Evolutionary conservation across 1,140 invertebrate genomes (phyloP).

Genomic region (Leptestheria dahalacensis): DNA sequence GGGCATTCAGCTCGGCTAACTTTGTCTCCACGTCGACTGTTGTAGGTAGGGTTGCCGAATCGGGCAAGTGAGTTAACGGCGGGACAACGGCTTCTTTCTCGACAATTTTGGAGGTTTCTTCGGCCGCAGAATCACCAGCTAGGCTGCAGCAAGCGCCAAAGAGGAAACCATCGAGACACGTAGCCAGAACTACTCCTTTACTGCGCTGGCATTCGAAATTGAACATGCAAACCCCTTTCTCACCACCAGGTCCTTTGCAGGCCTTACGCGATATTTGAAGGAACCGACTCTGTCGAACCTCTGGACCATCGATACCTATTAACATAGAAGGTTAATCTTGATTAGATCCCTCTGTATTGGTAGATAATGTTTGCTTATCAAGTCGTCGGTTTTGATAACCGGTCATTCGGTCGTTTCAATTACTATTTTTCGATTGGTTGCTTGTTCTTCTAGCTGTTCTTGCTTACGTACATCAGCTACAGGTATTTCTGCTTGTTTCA

Average conservation of each 20-base stretch:
- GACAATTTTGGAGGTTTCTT: neutral
- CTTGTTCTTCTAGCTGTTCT: no score
- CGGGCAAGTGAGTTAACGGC: no score
- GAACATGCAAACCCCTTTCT: constrained; percentile 73
- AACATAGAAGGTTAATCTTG: no score
- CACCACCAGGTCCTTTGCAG: constrained; percentile 28
- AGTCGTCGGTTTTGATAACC: no score
- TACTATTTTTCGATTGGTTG: no score
- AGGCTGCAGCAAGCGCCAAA: constrained; percentile 68
- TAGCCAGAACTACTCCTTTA: constrained; percentile 64
- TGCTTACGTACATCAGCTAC: no score
- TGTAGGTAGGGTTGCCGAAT: neutral
- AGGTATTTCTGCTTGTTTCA: no score
- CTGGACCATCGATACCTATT: no score
- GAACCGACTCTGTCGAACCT: neutral
- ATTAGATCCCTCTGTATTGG: no score
- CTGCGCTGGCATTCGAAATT: constrained; percentile 72
- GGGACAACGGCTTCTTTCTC: neutral
- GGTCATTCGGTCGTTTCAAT: no score
- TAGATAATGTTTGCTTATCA: no score
- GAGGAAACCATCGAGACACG: constrained; percentile 80
- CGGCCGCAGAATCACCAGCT: neutral
- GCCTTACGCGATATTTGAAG: constrained; percentile 19
- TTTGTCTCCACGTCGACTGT: neutral
- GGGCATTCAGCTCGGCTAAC: neutral